Percentiles rank a stretch among this genome's conserved stretches.
Evolutionary conservation across 2,113 vertebrate genomes (phyloP).

Genomic region (Steatornis caripensis): DNA sequence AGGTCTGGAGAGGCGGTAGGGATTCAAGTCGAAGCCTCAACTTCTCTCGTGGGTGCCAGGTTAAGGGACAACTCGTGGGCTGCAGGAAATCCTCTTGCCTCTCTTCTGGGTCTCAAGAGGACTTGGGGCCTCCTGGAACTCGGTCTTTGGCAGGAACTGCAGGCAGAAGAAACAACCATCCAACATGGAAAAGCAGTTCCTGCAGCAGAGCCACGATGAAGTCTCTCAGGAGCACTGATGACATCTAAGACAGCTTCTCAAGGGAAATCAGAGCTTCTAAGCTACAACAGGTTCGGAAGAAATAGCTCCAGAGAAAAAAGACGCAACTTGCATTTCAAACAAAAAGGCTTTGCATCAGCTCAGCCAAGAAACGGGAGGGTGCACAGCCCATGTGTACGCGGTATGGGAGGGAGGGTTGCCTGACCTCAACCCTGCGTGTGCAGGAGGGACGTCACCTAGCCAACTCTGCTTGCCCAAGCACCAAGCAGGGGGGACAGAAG

Average conservation of each 20-base stretch:
- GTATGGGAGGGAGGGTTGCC: too few species aligned
- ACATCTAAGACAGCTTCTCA: neutral
- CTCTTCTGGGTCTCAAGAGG: neutral
- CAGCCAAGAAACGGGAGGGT: neutral
- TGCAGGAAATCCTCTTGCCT: neutral
- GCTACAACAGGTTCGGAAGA: neutral
- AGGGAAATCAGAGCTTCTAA: neutral
- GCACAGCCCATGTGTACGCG: neutral
- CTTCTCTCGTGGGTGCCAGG: neutral
- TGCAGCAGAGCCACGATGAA: neutral
- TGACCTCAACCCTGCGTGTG: too few species aligned
- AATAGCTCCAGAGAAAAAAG: neutral
- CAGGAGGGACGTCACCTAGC: rapidly evolving
- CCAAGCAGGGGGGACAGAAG: neutral
- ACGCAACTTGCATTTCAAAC: neutral
- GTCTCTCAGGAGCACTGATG: neutral
- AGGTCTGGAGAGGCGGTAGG: neutral
- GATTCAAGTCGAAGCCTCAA: neutral
- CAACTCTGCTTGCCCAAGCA: neutral
- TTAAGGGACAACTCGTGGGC: neutral
- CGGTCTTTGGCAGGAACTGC: neutral
- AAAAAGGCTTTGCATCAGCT: neutral
- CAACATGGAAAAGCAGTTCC: neutral
- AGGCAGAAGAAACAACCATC: neutral
- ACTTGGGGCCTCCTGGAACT: neutral